These are phyloP conservation scores for Pharmacophagus antenor DNA, from an alignment of 2,888 invertebrate species.

Conservation along the genomic window DNA sequence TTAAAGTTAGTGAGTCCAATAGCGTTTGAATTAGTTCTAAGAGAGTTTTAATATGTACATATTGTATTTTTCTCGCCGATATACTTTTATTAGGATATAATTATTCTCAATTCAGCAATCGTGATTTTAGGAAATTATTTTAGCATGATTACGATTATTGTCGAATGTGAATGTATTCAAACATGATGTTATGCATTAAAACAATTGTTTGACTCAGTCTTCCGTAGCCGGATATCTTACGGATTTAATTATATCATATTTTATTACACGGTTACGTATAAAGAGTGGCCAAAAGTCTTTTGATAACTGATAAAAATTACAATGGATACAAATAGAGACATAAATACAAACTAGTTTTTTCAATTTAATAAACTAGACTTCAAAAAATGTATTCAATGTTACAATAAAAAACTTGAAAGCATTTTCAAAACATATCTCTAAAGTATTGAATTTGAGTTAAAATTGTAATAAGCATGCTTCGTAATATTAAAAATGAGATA, in stretches of 20 bases:
- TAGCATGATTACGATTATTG: not conserved
- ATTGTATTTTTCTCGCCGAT: constrained; percentile 20
- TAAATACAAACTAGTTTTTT: not conserved
- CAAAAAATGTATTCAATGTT: not conserved
- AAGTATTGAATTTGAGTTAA: not conserved
- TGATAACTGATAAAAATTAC: not conserved
- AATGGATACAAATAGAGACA: not conserved
- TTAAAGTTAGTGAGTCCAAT: constrained; percentile 11
- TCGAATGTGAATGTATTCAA: not conserved
- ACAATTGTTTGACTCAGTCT: constrained; percentile 3
- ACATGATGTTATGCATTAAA: not conserved
- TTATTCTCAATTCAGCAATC: constrained; percentile 7
- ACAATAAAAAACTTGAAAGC: not conserved
- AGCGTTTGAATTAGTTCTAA: constrained; percentile 18
- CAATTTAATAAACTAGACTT: not conserved
- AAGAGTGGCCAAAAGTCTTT: not conserved
- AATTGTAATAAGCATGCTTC: too few relatives aligned
- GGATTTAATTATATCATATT: not conserved
- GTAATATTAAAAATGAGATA: too few relatives aligned
- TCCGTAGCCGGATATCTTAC: not conserved
- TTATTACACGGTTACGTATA: not conserved
- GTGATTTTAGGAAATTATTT: constrained; percentile 7
- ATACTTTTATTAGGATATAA: constrained; percentile 6
- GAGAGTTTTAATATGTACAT: constrained; percentile 25
- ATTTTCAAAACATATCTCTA: not conserved